Conservation (phyloP, 1,140 invertebrate genomes). For the Bathynomus jamesi region DNA sequence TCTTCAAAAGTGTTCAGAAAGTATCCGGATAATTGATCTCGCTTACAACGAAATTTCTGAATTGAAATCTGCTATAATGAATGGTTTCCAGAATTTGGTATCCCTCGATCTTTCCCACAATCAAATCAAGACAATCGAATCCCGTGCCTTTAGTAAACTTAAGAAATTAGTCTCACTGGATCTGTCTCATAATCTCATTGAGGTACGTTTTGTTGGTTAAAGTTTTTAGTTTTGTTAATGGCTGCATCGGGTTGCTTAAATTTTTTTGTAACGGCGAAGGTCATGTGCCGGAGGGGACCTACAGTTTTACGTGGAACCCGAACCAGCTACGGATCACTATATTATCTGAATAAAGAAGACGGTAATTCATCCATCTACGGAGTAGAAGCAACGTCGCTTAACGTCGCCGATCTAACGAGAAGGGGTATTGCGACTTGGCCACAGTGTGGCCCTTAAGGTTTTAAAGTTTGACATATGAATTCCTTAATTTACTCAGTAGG, state of each 20-base stretch:
- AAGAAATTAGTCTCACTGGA: conserved; percentile 61
- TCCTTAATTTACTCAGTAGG: not conserved
- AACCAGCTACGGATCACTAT: too few species aligned
- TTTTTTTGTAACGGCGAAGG: not conserved
- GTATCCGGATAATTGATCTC: conserved; percentile 64
- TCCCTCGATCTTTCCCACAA: conserved; percentile 69
- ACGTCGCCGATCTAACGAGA: too few species aligned
- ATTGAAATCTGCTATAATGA: conserved; percentile 53
- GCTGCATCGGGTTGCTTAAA: conserved; percentile 1
- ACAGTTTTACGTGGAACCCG: too few species aligned
- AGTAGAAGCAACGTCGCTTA: too few species aligned
- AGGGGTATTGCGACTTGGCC: too few species aligned
- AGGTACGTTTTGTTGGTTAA: conserved; percentile 12
- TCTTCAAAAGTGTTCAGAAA: conserved; percentile 45
- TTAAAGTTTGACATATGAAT: not conserved
- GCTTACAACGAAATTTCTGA: conserved; percentile 71
- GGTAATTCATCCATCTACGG: too few species aligned
- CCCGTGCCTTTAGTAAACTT: conserved; percentile 61
- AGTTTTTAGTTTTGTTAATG: not conserved
- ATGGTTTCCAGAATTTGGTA: conserved; percentile 50
- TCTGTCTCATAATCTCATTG: conserved; percentile 61
- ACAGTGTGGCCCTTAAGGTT: too few species aligned
- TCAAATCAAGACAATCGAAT: conserved; percentile 64
- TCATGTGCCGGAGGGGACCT: too few species aligned
- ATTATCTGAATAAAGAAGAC: too few species aligned